Conservation (phyloP, 2,888 invertebrate genomes). For the Phengaris alcon region DNA sequence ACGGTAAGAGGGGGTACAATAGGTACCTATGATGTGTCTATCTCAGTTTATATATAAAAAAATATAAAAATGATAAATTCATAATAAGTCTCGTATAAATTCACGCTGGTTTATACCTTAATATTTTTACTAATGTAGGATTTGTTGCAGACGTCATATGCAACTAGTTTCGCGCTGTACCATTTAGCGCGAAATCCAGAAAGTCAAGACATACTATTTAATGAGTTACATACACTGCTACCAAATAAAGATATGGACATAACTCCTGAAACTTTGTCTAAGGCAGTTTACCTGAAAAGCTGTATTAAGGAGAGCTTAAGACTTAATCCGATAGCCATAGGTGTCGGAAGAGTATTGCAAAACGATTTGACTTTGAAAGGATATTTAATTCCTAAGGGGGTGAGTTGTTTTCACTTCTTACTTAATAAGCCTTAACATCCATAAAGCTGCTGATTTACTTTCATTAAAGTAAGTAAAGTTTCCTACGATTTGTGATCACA, state of each 20-base stretch:
- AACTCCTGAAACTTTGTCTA: slow-evolving; percentile 76
- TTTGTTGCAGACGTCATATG: slow-evolving; percentile 83
- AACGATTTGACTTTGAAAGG: slow-evolving; percentile 84
- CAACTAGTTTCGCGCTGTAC: slow-evolving; percentile 87
- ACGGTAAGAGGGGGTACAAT: slow-evolving; percentile 81
- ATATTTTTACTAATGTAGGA: background rate
- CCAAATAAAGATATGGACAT: slow-evolving; percentile 71
- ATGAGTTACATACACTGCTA: slow-evolving; percentile 81
- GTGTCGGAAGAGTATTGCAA: slow-evolving; percentile 87
- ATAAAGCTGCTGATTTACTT: too few relatives aligned
- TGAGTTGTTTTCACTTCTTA: slow-evolving; percentile 59
- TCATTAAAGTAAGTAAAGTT: too few relatives aligned
- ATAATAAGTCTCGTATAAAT: too few relatives aligned
- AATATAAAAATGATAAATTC: too few relatives aligned
- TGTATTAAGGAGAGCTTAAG: slow-evolving; percentile 91
- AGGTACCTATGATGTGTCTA: too few relatives aligned
- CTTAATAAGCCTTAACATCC: too few relatives aligned
- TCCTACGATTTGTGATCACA: too few relatives aligned
- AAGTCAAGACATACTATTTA: slow-evolving; percentile 83
- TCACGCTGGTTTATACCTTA: background rate
- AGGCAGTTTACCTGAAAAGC: slow-evolving; percentile 86
- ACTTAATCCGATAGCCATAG: slow-evolving; percentile 90
- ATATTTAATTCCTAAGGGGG: slow-evolving; percentile 87
- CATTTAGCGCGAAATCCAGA: slow-evolving; percentile 85
- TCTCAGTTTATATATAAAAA: too few relatives aligned